Percentiles rank a stretch among this genome's conserved stretches.
These are phyloP conservation scores for Pandemis heparana DNA, from an alignment of 2,888 invertebrate genomes.

Conservation along the genomic window DNA sequence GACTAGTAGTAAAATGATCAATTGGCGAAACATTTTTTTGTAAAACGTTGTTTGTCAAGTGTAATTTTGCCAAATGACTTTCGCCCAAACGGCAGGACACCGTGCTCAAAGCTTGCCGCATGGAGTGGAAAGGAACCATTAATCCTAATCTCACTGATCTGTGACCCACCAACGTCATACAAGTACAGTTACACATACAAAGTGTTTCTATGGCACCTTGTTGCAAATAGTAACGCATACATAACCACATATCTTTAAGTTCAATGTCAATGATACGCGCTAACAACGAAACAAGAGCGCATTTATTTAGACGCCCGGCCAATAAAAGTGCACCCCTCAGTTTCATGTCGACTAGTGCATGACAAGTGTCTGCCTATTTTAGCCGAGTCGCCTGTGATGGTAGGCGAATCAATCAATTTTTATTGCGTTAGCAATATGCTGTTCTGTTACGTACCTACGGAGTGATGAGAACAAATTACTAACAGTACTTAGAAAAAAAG, in stretches of 20 bases:
- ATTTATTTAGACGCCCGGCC: conserved; percentile 3
- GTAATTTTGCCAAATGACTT: too few relatives aligned
- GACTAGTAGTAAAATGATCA: too few relatives aligned
- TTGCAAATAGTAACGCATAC: conserved; percentile 2
- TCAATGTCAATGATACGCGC: conserved; percentile 8
- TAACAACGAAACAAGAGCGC: background rate
- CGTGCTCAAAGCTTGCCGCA: background rate
- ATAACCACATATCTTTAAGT: background rate
- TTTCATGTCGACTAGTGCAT: background rate
- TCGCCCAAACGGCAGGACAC: too few relatives aligned
- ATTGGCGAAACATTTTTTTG: too few relatives aligned
- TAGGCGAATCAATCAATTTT: background rate
- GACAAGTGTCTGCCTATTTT: background rate
- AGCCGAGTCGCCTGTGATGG: background rate
- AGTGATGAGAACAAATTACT: too few relatives aligned
- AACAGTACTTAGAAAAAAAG: too few relatives aligned
- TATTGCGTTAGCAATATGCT: background rate
- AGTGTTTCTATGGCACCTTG: conserved; percentile 2
- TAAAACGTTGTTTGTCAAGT: too few relatives aligned
- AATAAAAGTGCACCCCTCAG: background rate
- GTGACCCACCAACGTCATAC: background rate
- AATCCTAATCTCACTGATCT: background rate
- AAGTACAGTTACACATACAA: background rate
- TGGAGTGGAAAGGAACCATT: background rate
- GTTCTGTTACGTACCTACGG: background rate